Conservation (phyloP, 2,113 vertebrate species). For the Paedocypris sp. region DNA sequence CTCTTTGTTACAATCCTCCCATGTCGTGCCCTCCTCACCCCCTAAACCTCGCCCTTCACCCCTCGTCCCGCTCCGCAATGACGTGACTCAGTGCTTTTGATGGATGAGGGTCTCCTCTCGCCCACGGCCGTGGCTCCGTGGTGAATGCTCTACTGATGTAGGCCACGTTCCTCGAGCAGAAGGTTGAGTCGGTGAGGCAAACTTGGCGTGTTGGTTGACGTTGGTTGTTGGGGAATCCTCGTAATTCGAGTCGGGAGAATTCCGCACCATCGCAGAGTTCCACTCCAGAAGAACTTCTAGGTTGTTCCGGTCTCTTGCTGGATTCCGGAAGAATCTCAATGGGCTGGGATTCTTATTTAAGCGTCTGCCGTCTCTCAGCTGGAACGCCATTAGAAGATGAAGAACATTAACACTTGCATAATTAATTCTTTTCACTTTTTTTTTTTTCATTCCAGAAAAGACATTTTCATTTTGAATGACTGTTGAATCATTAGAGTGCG, state of each 20-base stretch:
- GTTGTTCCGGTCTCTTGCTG: too few relatives aligned
- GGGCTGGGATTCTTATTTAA: slow-evolving; percentile 27
- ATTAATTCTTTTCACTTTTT: slow-evolving; percentile 30
- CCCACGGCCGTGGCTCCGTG: not conserved
- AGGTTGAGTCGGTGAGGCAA: too few relatives aligned
- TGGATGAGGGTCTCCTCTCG: slow-evolving; percentile 10
- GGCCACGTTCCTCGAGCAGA: too few relatives aligned
- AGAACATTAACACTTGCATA: slow-evolving; percentile 33
- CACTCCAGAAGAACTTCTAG: too few relatives aligned
- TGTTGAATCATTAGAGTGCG: slow-evolving; percentile 4
- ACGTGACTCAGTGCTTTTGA: not conserved
- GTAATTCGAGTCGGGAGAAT: too few relatives aligned
- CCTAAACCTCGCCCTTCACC: not conserved
- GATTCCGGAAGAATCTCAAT: not conserved
- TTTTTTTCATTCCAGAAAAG: not conserved
- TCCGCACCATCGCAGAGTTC: too few relatives aligned
- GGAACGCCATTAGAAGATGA: slow-evolving; percentile 30
- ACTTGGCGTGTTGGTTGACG: slow-evolving; percentile 17
- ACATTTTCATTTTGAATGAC: slow-evolving; percentile 21
- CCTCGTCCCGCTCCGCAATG: not conserved
- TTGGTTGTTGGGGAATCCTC: slow-evolving; percentile 37
- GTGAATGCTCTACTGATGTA: not conserved
- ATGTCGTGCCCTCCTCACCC: slow-evolving; percentile 31
- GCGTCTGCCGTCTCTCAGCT: slow-evolving; percentile 27
- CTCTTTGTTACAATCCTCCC: slow-evolving; percentile 38